phyloP scores from a whole-genome alignment of 2,888 invertebrate genomes.

The Synanthedon formicaeformis region DNA sequence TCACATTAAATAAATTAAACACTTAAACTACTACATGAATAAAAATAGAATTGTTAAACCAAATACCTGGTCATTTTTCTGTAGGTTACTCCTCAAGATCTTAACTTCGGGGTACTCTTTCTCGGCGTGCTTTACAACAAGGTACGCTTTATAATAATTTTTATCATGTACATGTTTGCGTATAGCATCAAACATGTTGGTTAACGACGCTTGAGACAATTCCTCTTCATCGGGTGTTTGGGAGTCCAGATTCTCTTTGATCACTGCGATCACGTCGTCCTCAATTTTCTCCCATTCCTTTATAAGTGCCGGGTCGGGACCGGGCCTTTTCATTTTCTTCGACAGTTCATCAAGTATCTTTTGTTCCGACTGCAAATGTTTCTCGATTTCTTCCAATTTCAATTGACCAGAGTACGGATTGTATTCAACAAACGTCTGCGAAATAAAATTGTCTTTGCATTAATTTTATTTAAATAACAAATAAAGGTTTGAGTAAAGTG shows the following conservation, averaged over 20 bases:
- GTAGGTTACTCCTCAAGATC: slow-evolving; percentile 55
- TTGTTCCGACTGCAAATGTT: slow-evolving; percentile 71
- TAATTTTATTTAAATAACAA: background rate
- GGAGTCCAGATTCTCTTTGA: slow-evolving; percentile 58
- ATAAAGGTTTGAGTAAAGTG: no score
- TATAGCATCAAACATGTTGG: slow-evolving; percentile 53
- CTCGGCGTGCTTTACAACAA: slow-evolving; percentile 59
- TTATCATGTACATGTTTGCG: slow-evolving; percentile 52
- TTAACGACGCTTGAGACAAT: slow-evolving; percentile 51
- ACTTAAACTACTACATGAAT: no score
- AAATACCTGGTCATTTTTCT: slow-evolving; percentile 57
- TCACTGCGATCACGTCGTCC: slow-evolving; percentile 54
- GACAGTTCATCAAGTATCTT: slow-evolving; percentile 74
- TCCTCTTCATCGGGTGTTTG: slow-evolving; percentile 59
- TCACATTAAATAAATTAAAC: no score
- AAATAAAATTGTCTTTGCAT: slow-evolving; percentile 7
- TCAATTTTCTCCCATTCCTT: slow-evolving; percentile 69
- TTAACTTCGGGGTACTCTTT: slow-evolving; percentile 59
- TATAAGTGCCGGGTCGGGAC: slow-evolving; percentile 48
- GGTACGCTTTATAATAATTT: slow-evolving; percentile 65
- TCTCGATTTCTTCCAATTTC: slow-evolving; percentile 66
- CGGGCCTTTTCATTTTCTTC: slow-evolving; percentile 47
- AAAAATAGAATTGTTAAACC: no score
- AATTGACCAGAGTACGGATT: slow-evolving; percentile 89
- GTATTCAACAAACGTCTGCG: slow-evolving; percentile 78